Evolutionary conservation across 2,113 vertebrate species (phyloP).

Genomic region (Trachemys scripta): DNA sequence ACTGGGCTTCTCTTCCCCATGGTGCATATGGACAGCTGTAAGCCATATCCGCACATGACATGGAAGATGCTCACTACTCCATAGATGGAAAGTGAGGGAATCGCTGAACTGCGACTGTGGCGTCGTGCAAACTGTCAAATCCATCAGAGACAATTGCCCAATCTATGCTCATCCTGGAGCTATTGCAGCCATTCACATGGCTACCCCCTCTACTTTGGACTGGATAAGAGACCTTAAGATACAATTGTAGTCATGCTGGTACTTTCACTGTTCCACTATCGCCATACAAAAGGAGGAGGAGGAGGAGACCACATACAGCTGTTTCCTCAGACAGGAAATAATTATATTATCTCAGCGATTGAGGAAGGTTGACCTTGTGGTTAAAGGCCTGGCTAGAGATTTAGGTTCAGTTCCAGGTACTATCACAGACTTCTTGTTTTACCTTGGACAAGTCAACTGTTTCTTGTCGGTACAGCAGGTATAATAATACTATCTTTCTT

Average conservation of each 20-base stretch:
- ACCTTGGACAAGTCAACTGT: fast-evolving
- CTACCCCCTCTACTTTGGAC: no score
- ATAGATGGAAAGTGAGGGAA: neutral
- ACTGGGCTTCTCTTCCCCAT: neutral
- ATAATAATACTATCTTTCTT: neutral
- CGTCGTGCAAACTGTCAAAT: neutral
- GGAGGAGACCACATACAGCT: neutral
- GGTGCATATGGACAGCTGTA: neutral
- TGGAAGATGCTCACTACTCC: neutral
- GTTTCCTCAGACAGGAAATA: neutral
- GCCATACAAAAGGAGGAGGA: neutral
- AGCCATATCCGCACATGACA: neutral
- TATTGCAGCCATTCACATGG: neutral
- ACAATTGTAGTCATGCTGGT: no score
- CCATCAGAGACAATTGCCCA: neutral
- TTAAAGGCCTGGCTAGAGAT: neutral
- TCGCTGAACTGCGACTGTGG: neutral
- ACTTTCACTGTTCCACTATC: neutral
- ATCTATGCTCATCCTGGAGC: neutral
- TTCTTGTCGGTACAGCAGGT: fast-evolving
- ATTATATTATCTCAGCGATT: neutral
- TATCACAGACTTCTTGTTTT: neutral
- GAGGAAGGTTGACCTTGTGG: neutral
- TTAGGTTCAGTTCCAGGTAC: neutral
- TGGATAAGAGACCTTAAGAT: no score